phyloP scores from a whole-genome alignment of 2,888 invertebrate species.

The Cinara cedri region DNA sequence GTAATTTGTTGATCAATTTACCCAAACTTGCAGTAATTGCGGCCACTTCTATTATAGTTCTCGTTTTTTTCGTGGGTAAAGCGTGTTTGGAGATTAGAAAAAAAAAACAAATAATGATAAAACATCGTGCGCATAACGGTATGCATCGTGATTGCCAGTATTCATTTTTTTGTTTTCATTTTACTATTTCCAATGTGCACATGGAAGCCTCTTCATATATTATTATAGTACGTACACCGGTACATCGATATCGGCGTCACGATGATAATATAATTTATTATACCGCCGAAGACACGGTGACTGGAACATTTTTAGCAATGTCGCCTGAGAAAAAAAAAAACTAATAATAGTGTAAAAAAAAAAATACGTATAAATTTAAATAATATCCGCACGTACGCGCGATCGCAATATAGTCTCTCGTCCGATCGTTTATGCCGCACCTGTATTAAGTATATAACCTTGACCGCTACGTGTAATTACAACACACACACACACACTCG shows the following conservation, averaged over 20 bases:
- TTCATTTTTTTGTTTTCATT: conserved; percentile 15
- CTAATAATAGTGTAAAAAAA: not conserved
- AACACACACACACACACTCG: too few relatives aligned
- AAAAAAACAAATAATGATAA: not conserved
- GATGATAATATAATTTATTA: not conserved
- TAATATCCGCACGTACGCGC: conserved; percentile 2
- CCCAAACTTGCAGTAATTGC: too few relatives aligned
- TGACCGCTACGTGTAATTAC: conserved; percentile 31
- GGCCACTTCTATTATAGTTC: too few relatives aligned
- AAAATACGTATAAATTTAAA: conserved; percentile 26
- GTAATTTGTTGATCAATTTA: too few relatives aligned
- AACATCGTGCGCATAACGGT: conserved; percentile 20
- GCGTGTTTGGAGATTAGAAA: too few relatives aligned
- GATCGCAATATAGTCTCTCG: too few relatives aligned
- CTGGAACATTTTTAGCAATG: not conserved
- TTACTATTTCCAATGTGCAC: conserved; percentile 3
- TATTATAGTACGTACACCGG: too few relatives aligned
- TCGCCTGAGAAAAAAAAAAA: not conserved
- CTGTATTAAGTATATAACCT: conserved; percentile 20
- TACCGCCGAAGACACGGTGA: not conserved
- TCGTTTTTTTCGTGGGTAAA: too few relatives aligned
- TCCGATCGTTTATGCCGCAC: not conserved
- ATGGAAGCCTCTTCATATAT: not conserved
- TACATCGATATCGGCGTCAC: not conserved
- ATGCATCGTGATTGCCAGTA: not conserved